phyloP scores from a whole-genome alignment of 2,797 vertebrate species.

The Enteromius mattozi region DNA sequence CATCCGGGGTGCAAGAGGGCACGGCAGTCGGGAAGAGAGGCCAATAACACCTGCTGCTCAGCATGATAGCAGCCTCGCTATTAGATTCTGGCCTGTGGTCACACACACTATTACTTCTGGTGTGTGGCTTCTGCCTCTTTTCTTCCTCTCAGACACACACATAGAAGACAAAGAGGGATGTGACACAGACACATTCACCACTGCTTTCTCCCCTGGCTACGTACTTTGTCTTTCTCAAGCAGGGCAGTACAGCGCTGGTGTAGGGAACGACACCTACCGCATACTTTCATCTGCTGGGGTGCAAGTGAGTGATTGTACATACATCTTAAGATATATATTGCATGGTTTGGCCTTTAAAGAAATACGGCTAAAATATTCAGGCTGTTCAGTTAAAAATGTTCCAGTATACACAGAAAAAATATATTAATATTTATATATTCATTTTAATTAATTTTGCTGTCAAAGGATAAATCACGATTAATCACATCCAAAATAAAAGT shows the following conservation, averaged over 20 bases:
- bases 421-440: too few species aligned
- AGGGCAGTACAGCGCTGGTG: neutral
- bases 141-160: neutral
- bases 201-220: slow-evolving; percentile 4
- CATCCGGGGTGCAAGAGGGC: slow-evolving; percentile 83
- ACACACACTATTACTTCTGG: slow-evolving; percentile 44
- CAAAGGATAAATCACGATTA: too few species aligned
- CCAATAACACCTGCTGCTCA: slow-evolving; percentile 89
- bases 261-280: neutral
- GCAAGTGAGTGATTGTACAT: neutral
- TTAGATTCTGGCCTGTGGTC: slow-evolving; percentile 43
- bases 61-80: slow-evolving; percentile 68
- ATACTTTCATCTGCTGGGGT: neutral
- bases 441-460: too few species aligned
- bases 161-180: neutral
- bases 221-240: slow-evolving; percentile 1
- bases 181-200: slow-evolving; percentile 6
- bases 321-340: neutral
- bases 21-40: slow-evolving; percentile 76
- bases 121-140: slow-evolving; percentile 34
- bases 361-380: neutral
- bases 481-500: too few species aligned
- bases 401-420: neutral
- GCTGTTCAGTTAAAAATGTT: neutral
- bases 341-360: neutral